Evolutionary conservation across 2,113 vertebrate species (phyloP), one percentile per base, ranked within the genome.

Genomic region (Corapipo altera): DNA sequence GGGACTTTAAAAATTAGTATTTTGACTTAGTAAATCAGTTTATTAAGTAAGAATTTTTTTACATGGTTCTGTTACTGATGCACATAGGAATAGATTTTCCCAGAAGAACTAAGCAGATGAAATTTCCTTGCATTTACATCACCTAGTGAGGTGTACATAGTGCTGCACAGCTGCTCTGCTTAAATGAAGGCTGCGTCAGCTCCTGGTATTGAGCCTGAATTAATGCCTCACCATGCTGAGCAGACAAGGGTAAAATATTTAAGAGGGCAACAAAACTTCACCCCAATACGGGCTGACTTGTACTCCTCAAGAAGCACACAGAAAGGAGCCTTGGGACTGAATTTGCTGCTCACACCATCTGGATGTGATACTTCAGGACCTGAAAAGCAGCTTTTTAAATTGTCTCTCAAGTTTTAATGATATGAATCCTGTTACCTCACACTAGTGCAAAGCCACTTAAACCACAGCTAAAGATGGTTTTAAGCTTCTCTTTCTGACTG

Each of bases 111-210:
- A 54, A 39, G 27, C 0, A 12, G 28, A 35, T 27, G 30, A 2
- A 39, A 86, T 30, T 22, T 73, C 69, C 32, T 41, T 9, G 46
- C 22, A 6, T 9, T 58, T 20, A 3, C 9, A 33, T 17, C 15
- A 41, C 3, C 20, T 41, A 33, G 18, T 0, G 4, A 48, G 61
- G 48, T 1, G 24, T 51, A 28, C 48, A 2, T 0, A 16, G 35
- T 8, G 20, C 24, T 71, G 18, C 48, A 27, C 28, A 15, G 19
- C 75, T 11, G 49, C 46, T 19, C 21, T 17, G 44, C 30, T 64
- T 17, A 23, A 51, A 32, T 2, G 3, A 46, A 49, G 14, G 3
- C 49, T 33, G 20, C 21, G 46, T 6, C 1, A 1, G 32, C 65
- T 51, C 15, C 28, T 5, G 19, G 3, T 8, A 7, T 48, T 1